phyloP scores from a whole-genome alignment of 2,113 vertebrate genomes.

The Sus scrofa region DNA sequence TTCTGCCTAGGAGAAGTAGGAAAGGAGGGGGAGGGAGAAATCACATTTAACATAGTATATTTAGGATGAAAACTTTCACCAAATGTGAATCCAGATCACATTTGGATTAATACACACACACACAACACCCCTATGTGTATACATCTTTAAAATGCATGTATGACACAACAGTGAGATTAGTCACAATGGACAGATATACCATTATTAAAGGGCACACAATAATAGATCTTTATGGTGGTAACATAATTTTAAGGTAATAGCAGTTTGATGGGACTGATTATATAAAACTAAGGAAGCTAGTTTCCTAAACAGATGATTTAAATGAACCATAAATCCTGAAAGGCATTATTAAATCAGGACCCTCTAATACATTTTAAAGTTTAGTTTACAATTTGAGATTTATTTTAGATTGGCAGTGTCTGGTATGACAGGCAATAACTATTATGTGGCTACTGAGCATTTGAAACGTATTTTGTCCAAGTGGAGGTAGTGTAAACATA shows the following conservation, averaged over 20 bases:
- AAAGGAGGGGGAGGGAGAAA: background rate
- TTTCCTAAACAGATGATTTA: slow-evolving; percentile 39
- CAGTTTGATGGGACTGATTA: background rate
- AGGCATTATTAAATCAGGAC: background rate
- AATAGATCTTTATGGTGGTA: background rate
- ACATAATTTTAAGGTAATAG: background rate
- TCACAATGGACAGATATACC: background rate
- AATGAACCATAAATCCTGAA: slow-evolving; percentile 28
- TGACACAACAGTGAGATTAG: background rate
- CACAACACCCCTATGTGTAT: background rate
- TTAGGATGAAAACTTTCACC: slow-evolving; percentile 17
- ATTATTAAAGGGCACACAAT: background rate
- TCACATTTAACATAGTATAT: slow-evolving; percentile 44
- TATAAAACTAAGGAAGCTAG: slow-evolving; percentile 4
- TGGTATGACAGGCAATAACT: background rate
- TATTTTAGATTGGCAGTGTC: background rate
- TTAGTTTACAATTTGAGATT: slow-evolving; percentile 23
- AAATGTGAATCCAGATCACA: background rate
- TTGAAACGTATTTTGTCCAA: background rate
- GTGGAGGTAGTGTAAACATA: background rate
- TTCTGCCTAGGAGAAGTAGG: slow-evolving; percentile 86
- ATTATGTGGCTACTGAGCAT: background rate
- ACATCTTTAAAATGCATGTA: background rate
- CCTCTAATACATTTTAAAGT: background rate
- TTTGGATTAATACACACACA: background rate